Base-by-base conservation (phyloP, 2,888 invertebrate genomes). In the Lasioglossum zephyrum region DNA sequence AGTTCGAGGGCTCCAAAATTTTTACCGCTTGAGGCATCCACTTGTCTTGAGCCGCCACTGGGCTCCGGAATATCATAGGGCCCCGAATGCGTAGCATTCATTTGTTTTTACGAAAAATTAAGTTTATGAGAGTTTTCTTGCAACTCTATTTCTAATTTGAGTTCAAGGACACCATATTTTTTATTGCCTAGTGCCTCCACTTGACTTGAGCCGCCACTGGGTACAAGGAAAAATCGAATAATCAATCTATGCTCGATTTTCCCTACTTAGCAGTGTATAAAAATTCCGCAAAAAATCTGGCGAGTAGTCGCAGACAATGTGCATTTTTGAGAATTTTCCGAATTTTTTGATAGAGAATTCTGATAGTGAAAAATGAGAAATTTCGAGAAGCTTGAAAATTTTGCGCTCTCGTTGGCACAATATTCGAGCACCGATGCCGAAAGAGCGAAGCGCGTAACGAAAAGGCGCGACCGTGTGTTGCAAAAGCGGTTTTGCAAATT, bases 401-500 rank as follows among this genome's bases (percentile, higher is more conserved):
- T 63, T 11, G 63, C 63, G 16, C 26, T 31, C 63, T 63, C 18
- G 31, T 31, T 31, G 63, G 8, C 63, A 18, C 63, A 18, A 36
- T 18, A 63, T 36, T 3, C 31, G 36, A 63, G 31, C 31, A 36
- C 16, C 44, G 44, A 44, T 16, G 26, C 26, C 44, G n/a, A 44
- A 47, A 26, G 72, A 26, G 72, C 41, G 41, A 44, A 44, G 16
- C 44, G 13, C 16, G 44, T 39, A 73, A 36, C 31, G 73, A 79
- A 53, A 66, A 16, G 16, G 39, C 31, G 53, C 60, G 57, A 75
- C 39, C 60, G 75, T n/a, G n/a, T n/a, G 57, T 57, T 57, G 57
- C 57, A 57, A 57, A n/a, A 57, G 57, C n/a, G 57, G 57, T 63
- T 75, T 60, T 26, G 53, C 63, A 26, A 79, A 79, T 49, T 39